Conservation (phyloP, 1,140 invertebrate species). For the Vollenhovia emeryi region DNA sequence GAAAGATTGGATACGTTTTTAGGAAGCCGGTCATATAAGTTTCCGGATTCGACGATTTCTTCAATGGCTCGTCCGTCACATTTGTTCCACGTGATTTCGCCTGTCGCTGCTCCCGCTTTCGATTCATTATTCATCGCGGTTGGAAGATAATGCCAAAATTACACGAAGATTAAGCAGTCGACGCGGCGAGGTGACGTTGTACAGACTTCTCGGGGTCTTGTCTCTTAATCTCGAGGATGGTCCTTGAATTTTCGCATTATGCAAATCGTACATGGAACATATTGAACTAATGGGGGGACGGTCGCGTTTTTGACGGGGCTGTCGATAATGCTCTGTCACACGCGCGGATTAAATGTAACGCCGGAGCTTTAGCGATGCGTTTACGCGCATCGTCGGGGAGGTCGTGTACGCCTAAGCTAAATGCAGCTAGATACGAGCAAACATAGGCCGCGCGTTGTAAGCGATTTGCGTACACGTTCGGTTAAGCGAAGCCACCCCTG, state of each 20-base stretch:
- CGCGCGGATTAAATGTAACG: neutral
- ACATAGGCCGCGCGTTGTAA: conserved; percentile 28
- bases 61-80: neutral
- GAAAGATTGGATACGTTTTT: neutral
- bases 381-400: neutral
- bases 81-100: neutral
- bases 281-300: no score
- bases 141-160: conserved; percentile 7
- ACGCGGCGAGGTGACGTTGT: neutral
- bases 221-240: neutral
- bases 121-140: neutral
- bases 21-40: neutral
- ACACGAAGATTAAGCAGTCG: neutral
- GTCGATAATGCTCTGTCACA: neutral
- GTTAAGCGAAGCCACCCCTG: neutral
- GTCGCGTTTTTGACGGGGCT: neutral
- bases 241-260: neutral
- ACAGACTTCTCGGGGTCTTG: neutral
- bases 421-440: conserved; percentile 33
- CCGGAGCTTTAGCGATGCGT: neutral
- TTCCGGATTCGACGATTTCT: neutral
- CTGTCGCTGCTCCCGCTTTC: neutral
- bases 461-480: conserved; percentile 32
- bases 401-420: conserved; percentile 23
- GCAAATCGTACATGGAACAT: neutral